Conservation (phyloP, 2,888 invertebrate species). For the Acleris literana region DNA sequence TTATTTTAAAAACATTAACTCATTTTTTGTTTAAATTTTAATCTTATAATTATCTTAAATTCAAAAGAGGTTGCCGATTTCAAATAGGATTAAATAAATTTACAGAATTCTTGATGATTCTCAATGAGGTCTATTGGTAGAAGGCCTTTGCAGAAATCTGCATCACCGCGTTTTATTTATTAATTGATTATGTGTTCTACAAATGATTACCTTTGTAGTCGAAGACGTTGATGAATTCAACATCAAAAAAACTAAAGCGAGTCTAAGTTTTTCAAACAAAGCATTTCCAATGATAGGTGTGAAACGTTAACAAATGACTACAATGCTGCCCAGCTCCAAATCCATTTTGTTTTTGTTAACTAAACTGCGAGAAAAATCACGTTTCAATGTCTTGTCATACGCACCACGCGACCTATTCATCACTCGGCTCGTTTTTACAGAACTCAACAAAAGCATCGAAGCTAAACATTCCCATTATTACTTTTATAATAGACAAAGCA, state of each 20-base stretch:
- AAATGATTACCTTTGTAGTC: too few relatives aligned
- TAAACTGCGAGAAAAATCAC: conserved; percentile 73
- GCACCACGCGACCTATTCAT: conserved; percentile 76
- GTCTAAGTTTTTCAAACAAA: conserved; percentile 28
- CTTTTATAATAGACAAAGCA: conserved; percentile 77
- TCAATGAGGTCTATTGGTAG: not conserved
- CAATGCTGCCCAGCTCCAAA: conserved; percentile 43
- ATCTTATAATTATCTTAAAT: not conserved
- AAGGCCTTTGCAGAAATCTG: too few relatives aligned
- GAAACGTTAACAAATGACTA: conserved; percentile 42
- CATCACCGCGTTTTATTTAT: too few relatives aligned
- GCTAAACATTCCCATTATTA: conserved; percentile 82
- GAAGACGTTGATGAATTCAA: not conserved
- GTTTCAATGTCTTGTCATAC: conserved; percentile 68
- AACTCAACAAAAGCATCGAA: conserved; percentile 74
- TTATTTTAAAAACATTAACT: conserved; percentile 9
- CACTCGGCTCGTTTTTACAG: conserved; percentile 64
- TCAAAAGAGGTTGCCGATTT: too few relatives aligned
- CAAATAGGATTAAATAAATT: too few relatives aligned
- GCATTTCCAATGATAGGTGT: conserved; percentile 31
- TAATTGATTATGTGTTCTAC: too few relatives aligned
- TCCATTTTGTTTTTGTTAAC: conserved; percentile 57
- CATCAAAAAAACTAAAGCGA: conserved; percentile 6
- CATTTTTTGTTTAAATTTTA: conserved; percentile 14
- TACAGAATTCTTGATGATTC: not conserved